Conservation (phyloP, 1,140 invertebrate genomes). For the Melitaea cinxia region DNA sequence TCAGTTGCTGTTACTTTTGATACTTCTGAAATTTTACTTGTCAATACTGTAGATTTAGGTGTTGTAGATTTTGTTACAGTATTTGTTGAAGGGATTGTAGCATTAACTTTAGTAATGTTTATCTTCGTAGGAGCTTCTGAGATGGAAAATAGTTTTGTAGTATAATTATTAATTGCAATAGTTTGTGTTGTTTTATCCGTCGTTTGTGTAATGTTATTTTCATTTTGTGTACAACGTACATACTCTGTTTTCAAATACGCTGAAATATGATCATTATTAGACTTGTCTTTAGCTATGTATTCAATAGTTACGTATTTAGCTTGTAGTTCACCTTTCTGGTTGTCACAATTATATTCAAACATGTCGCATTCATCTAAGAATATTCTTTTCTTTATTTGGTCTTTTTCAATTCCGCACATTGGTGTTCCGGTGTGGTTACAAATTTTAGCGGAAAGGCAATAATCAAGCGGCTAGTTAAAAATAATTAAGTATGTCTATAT, state of each 20-base stretch:
- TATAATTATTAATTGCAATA: no score
- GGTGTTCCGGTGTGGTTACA: constrained; percentile 58
- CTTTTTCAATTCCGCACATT: constrained; percentile 45
- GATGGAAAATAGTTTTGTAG: neutral
- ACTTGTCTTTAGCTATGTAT: no score
- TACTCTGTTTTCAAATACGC: constrained; percentile 27
- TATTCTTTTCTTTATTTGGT: constrained; percentile 23
- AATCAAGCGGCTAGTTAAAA: constrained; percentile 42
- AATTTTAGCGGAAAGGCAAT: constrained; percentile 45
- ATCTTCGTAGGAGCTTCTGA: neutral
- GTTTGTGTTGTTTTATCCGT: constrained; percentile 12
- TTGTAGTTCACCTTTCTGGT: constrained; percentile 38
- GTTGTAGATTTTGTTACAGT: constrained; percentile 11
- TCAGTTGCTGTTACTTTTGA: constrained; percentile 3
- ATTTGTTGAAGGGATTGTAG: neutral
- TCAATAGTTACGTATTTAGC: no score
- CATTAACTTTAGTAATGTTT: neutral
- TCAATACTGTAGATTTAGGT: neutral
- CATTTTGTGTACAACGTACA: constrained; percentile 15
- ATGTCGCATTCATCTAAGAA: constrained; percentile 62
- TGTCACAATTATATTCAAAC: constrained; percentile 60
- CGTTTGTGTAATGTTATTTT: constrained; percentile 11
- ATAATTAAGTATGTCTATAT: neutral
- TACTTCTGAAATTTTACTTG: neutral
- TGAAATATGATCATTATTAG: constrained; percentile 19